A percentile compares a stretch with the other conserved stretches of the same genome.
Evolutionary conservation across 2,797 vertebrate species (phyloP).

Genomic region (Gymnodraco acuticeps): DNA sequence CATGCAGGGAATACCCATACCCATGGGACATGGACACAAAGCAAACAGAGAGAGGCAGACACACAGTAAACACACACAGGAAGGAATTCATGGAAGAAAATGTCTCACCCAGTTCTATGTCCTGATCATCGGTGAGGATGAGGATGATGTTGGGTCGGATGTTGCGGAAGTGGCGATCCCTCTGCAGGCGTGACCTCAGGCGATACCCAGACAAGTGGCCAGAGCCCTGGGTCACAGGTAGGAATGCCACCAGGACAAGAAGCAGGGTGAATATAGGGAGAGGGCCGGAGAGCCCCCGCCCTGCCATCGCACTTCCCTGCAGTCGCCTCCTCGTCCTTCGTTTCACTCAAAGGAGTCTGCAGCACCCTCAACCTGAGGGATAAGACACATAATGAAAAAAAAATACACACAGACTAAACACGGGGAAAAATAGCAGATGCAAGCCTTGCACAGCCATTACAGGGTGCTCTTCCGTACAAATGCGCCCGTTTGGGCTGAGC

Average conservation of each 20-base stretch:
- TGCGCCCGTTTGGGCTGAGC: constrained; percentile 77
- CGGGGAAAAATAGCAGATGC: constrained; percentile 70
- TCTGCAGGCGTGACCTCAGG: constrained; percentile 90
- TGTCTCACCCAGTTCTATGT: constrained; percentile 94
- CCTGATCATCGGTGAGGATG: constrained; percentile 97
- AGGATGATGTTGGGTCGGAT: constrained; percentile 97
- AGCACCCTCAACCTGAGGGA: constrained; percentile 65
- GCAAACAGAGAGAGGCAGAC: constrained; percentile 45
- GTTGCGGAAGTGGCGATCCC: constrained; percentile 92
- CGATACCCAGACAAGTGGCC: constrained; percentile 90
- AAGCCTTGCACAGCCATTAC: constrained; percentile 73
- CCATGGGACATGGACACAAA: constrained; percentile 44
- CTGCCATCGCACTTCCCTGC: constrained; percentile 84
- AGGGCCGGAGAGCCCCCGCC: constrained; percentile 75
- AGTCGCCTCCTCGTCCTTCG: constrained; percentile 56
- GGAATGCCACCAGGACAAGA: constrained; percentile 72
- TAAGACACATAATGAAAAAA: constrained; percentile 34
- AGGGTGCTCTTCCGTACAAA: constrained; percentile 77
- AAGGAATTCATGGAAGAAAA: constrained; percentile 7
- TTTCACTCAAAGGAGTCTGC: constrained; percentile 33
- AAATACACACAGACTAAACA: constrained; percentile 44
- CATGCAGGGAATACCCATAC: constrained; percentile 58
- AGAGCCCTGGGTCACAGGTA: constrained; percentile 82
- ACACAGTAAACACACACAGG: constrained; percentile 20
- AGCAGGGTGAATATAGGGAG: constrained; percentile 73